A percentile compares a stretch with the other conserved stretches of the same genome.
These are phyloP conservation scores for Acestrorhynchus altus DNA, from an alignment of 2,797 vertebrate species.

Conservation along the genomic window DNA sequence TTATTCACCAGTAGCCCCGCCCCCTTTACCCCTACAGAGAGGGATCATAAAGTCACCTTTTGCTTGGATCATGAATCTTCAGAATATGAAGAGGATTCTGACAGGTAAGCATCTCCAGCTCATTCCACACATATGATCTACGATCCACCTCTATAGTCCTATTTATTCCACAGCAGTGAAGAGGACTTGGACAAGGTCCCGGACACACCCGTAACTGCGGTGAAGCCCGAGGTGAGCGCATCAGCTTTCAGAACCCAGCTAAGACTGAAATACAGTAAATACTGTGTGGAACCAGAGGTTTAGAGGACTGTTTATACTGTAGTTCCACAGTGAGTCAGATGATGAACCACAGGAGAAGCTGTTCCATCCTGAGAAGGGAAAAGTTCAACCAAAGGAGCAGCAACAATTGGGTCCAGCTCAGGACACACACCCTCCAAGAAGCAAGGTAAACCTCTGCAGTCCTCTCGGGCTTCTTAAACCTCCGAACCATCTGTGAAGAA, in stretches of 20 bases:
- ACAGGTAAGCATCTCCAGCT: slow-evolving; percentile 66
- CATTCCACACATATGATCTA: neutral
- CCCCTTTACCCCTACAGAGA: slow-evolving; percentile 54
- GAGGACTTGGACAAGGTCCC: slow-evolving; percentile 61
- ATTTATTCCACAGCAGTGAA: slow-evolving; percentile 55
- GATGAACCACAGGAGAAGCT: slow-evolving; percentile 47
- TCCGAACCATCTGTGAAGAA: neutral
- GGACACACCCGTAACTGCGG: slow-evolving; percentile 23
- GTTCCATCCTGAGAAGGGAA: slow-evolving; percentile 21
- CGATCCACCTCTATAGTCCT: neutral
- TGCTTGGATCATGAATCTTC: slow-evolving; percentile 63
- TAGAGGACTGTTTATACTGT: neutral
- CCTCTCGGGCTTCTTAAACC: neutral
- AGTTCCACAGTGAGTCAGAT: slow-evolving; percentile 65
- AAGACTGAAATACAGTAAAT: neutral
- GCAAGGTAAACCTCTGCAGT: slow-evolving; percentile 19
- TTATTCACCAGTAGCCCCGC: no score
- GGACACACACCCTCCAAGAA: slow-evolving; percentile 28
- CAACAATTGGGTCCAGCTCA: slow-evolving; percentile 9
- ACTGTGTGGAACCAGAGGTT: neutral
- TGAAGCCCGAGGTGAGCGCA: slow-evolving; percentile 61
- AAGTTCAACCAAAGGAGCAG: slow-evolving; percentile 21
- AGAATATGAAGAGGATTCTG: slow-evolving; percentile 70
- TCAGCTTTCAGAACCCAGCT: neutral
- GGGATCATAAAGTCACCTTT: slow-evolving; percentile 71